These are phyloP conservation scores for Ibidorhyncha struthersii DNA, from an alignment of 2,113 vertebrate species.

Conservation along the genomic window DNA sequence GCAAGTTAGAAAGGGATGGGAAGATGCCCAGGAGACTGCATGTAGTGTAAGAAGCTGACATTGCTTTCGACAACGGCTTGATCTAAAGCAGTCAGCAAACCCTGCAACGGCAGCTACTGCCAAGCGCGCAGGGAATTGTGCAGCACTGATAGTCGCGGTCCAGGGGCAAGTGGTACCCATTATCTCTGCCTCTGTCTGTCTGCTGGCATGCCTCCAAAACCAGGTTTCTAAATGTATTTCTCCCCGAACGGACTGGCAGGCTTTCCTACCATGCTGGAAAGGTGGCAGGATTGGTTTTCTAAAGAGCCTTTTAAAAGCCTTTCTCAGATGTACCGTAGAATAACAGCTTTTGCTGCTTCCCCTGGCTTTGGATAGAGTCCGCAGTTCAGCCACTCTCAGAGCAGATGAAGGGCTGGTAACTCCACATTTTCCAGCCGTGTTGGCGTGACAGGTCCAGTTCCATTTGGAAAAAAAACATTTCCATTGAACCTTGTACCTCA, in stretches of 20 bases:
- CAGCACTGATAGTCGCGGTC: not conserved
- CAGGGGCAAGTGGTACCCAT: not conserved
- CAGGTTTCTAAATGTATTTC: not conserved
- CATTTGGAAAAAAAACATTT: not conserved
- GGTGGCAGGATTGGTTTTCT: not conserved
- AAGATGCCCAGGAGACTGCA: not conserved
- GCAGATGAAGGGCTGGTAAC: not conserved
- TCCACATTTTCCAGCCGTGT: not conserved
- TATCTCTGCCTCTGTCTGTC: not conserved
- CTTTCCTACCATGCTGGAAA: not conserved
- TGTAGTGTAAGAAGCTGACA: not conserved
- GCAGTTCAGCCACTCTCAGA: rapidly evolving
- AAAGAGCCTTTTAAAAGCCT: not conserved
- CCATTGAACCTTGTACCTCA: not conserved
- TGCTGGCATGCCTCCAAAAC: not conserved
- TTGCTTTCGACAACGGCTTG: rapidly evolving
- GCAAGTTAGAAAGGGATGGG: not conserved
- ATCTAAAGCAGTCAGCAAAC: not conserved
- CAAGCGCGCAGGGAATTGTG: rapidly evolving
- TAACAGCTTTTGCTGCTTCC: not conserved
- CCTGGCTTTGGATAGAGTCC: not conserved
- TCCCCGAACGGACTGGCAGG: not conserved
- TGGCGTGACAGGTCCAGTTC: not conserved
- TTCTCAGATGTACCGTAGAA: not conserved
- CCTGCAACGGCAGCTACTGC: not conserved